These are phyloP conservation scores for Folsomia candida DNA, from an alignment of 2,888 invertebrate genomes.

Conservation along the genomic window DNA sequence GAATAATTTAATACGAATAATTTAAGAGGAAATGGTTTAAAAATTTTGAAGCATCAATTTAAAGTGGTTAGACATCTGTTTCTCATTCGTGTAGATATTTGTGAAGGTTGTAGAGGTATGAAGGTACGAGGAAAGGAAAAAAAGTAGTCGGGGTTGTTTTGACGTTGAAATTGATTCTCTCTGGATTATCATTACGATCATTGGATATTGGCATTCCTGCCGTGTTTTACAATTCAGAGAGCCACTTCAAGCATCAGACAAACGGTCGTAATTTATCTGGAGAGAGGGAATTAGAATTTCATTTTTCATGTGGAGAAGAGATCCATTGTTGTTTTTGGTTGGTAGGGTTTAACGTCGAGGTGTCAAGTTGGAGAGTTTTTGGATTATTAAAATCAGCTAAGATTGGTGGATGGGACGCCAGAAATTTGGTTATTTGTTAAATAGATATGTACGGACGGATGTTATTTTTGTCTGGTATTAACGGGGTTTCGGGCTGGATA, in stretches of 20 bases:
- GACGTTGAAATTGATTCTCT: background rate
- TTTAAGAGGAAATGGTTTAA: background rate
- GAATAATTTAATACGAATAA: background rate
- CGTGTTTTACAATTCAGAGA: slow-evolving; percentile 7
- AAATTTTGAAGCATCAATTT: background rate
- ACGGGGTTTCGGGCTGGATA: no score
- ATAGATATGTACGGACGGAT: no score
- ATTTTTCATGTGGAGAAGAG: background rate
- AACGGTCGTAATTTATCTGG: background rate
- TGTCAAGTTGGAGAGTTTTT: no score
- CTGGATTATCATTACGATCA: slow-evolving; percentile 2
- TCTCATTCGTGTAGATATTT: background rate
- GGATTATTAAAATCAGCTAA: no score
- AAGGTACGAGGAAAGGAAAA: no score
- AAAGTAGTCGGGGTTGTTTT: background rate
- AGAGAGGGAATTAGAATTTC: background rate
- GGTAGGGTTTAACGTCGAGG: no score
- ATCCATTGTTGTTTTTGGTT: no score
- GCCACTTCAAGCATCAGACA: background rate
- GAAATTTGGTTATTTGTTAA: no score
- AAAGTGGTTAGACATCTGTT: background rate
- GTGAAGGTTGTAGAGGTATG: no score
- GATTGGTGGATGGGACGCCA: no score
- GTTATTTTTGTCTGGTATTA: no score
- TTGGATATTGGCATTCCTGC: slow-evolving; percentile 16